Evolutionary conservation across 1,140 invertebrate genomes (phyloP).

Genomic region (Drosophila funebris): DNA sequence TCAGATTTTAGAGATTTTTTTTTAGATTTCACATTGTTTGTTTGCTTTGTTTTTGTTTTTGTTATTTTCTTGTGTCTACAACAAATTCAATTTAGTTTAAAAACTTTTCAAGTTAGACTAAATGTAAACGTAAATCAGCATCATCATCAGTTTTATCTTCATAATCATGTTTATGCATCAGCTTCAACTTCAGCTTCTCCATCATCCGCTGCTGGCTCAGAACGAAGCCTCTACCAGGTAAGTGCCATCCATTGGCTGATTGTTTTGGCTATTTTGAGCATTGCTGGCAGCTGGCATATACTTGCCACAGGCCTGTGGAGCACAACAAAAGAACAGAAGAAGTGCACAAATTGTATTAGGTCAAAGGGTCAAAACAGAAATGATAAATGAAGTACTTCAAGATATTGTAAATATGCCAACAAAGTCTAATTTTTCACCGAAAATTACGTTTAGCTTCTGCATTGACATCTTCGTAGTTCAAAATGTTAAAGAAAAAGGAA

Average conservation of each 20-base stretch:
- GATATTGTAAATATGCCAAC: constrained; percentile 10
- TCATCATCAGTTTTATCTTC: constrained; percentile 33
- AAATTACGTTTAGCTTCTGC: neutral
- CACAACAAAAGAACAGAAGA: constrained; percentile 29
- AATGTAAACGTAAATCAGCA: constrained; percentile 69
- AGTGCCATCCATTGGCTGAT: constrained; percentile 91
- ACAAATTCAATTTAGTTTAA: constrained; percentile 72
- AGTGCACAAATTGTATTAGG: constrained; percentile 34
- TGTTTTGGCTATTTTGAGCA: constrained; percentile 90
- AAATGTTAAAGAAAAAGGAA: neutral
- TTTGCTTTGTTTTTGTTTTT: constrained; percentile 22
- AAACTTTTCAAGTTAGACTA: constrained; percentile 76
- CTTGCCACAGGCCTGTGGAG: constrained; percentile 89
- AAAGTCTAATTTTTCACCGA: neutral
- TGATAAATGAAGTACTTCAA: neutral
- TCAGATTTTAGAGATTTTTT: constrained; percentile 72
- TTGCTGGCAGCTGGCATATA: constrained; percentile 92
- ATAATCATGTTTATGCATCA: no score
- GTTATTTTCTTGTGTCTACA: constrained; percentile 58
- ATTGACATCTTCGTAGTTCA: neutral
- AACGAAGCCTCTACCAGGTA: constrained; percentile 93
- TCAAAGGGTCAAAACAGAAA: neutral
- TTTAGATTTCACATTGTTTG: constrained; percentile 49
- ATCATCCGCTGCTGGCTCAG: constrained; percentile 60
- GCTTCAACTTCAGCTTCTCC: constrained; percentile 8